These are phyloP conservation scores for Oenanthe oenanthe DNA, from an alignment of 2,113 vertebrate genomes.

Conservation along the genomic window DNA sequence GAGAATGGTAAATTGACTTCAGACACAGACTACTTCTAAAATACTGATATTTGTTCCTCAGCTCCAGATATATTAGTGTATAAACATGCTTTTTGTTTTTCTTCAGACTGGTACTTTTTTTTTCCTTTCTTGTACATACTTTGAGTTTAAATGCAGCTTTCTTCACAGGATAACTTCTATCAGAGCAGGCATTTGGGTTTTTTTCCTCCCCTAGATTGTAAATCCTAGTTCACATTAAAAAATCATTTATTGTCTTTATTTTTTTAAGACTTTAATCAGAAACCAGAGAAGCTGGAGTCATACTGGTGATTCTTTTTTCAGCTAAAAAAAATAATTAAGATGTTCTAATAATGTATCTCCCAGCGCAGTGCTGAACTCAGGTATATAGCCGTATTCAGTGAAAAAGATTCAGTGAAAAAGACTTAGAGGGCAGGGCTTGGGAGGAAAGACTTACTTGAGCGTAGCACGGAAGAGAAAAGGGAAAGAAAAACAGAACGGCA, in stretches of 20 bases:
- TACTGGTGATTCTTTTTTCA: background rate
- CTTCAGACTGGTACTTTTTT: background rate
- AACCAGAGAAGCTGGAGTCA: background rate
- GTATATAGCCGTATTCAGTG: background rate
- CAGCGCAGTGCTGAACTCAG: background rate
- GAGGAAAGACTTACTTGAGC: too few species aligned
- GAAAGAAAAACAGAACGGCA: accelerated
- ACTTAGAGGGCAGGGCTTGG: background rate
- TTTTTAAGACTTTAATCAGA: background rate
- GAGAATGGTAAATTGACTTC: background rate
- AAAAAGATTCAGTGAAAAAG: background rate
- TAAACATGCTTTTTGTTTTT: background rate
- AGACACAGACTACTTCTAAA: background rate
- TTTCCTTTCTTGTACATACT: background rate
- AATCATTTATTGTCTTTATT: background rate
- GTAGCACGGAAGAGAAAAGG: accelerated
- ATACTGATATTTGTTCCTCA: background rate
- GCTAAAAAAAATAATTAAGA: background rate
- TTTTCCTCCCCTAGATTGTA: background rate
- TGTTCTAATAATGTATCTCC: background rate
- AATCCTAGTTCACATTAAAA: background rate
- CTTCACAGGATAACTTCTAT: background rate
- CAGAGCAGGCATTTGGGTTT: too few species aligned
- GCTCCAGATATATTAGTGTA: background rate
- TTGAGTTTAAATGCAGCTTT: background rate